phyloP scores from a whole-genome alignment of 2,888 invertebrate genomes.

The Iphiclides podalirius region DNA sequence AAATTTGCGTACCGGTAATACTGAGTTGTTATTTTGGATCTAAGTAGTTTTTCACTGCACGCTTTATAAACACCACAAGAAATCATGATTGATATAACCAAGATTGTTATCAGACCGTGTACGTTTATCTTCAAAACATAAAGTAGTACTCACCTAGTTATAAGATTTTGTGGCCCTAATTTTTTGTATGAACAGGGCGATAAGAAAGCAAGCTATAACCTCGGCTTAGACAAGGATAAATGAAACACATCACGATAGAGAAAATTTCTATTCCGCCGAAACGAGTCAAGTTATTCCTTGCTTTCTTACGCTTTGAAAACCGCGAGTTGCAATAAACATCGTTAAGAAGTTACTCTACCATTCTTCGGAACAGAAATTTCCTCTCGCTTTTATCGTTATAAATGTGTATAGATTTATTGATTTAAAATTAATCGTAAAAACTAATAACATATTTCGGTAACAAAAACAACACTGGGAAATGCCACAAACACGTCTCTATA shows the following conservation, averaged over 20 bases:
- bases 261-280: slow-evolving; percentile 77
- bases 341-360: slow-evolving; percentile 62
- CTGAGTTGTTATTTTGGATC: too few relatives aligned
- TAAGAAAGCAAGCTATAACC: slow-evolving; percentile 78
- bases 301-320: slow-evolving; percentile 55
- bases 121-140: slow-evolving; percentile 53
- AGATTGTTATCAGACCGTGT: too few relatives aligned
- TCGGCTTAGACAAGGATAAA: slow-evolving; percentile 39
- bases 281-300: slow-evolving; percentile 55
- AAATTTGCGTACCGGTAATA: too few relatives aligned
- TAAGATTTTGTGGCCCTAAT: slow-evolving; percentile 54
- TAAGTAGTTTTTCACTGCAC: too few relatives aligned
- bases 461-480: slow-evolving; percentile 29
- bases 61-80: too few relatives aligned
- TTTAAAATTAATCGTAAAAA: slow-evolving; percentile 33
- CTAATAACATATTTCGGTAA: slow-evolving; percentile 14
- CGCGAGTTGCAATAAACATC: slow-evolving; percentile 35
- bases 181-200: slow-evolving; percentile 54
- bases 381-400: slow-evolving; percentile 56
- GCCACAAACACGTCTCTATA: slow-evolving; percentile 17
- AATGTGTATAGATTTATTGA: slow-evolving; percentile 28
- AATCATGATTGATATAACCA: too few relatives aligned
- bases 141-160: slow-evolving; percentile 57
- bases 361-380: slow-evolving; percentile 75
- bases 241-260: slow-evolving; percentile 67